Percentiles rank a stretch among this genome's conserved stretches.
phyloP scores from a whole-genome alignment of 2,888 invertebrate genomes.

The Erynnis tages region DNA sequence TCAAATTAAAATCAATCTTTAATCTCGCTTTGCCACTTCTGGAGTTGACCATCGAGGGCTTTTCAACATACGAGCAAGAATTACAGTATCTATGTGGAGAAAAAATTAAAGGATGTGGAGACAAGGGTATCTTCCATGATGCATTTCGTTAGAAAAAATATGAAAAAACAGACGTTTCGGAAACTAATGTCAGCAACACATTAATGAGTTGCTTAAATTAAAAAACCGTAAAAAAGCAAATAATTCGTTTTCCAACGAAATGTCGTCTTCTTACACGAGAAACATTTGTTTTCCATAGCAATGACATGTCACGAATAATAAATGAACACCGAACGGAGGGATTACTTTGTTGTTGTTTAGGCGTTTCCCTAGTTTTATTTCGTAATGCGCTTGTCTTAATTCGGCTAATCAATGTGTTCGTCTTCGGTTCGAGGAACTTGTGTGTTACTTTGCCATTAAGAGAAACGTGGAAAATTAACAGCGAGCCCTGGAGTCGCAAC shows the following conservation, averaged over 20 bases:
- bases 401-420: constrained; percentile 54
- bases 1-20: constrained; percentile 27
- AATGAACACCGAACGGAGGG: constrained; percentile 14
- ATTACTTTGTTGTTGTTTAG: constrained; percentile 23
- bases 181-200: too few relatives aligned
- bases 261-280: neutral
- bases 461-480: constrained; percentile 70
- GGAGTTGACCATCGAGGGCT: constrained; percentile 6
- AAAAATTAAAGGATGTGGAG: neutral
- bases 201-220: too few relatives aligned
- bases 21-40: constrained; percentile 20
- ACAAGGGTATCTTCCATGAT: neutral
- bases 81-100: too few relatives aligned
- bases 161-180: too few relatives aligned
- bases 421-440: constrained; percentile 59
- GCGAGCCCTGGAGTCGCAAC: constrained; percentile 53
- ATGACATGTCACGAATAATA: constrained; percentile 20
- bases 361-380: constrained; percentile 41
- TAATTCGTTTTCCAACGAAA: constrained; percentile 1
- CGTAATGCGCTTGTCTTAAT: constrained; percentile 42
- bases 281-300: constrained; percentile 18
- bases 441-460: constrained; percentile 73
- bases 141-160: too few relatives aligned
- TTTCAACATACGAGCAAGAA: constrained; percentile 2
- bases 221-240: too few relatives aligned